Conservation (phyloP, 2,797 vertebrate species). For the Streptopelia turtur region DNA sequence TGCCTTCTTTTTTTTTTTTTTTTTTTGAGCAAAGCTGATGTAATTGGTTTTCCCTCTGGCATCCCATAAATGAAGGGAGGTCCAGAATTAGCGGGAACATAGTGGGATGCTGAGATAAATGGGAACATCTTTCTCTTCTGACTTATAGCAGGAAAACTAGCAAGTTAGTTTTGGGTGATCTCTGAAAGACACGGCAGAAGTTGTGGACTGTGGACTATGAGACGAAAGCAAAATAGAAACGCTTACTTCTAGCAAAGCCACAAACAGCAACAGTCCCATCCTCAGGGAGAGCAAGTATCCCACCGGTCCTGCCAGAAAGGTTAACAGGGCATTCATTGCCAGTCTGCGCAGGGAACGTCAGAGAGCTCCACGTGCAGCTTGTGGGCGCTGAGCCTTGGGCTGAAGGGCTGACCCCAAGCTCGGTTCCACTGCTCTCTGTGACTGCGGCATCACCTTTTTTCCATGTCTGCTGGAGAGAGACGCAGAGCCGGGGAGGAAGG, state of each 20-base stretch:
- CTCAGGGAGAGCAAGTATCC: background rate
- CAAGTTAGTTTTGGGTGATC: background rate
- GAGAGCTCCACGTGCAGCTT: accelerated
- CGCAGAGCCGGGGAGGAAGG: background rate
- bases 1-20: too few relatives aligned
- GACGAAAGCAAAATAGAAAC: background rate
- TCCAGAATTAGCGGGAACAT: background rate
- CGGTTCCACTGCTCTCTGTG: too few relatives aligned
- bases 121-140: background rate
- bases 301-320: background rate
- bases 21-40: background rate
- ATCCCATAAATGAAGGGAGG: background rate
- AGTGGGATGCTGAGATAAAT: background rate
- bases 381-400: background rate
- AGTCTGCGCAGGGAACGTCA: background rate
- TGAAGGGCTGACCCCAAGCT: too few relatives aligned
- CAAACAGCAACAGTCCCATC: background rate
- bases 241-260: background rate
- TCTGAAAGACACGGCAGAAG: background rate
- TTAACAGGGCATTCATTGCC: too few relatives aligned
- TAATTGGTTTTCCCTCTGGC: background rate
- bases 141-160: background rate
- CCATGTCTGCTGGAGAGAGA: background rate
- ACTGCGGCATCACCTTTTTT: background rate
- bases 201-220: background rate